Evolutionary conservation across 2,113 vertebrate genomes (phyloP).

Genomic region (Xiphophorus maculatus): DNA sequence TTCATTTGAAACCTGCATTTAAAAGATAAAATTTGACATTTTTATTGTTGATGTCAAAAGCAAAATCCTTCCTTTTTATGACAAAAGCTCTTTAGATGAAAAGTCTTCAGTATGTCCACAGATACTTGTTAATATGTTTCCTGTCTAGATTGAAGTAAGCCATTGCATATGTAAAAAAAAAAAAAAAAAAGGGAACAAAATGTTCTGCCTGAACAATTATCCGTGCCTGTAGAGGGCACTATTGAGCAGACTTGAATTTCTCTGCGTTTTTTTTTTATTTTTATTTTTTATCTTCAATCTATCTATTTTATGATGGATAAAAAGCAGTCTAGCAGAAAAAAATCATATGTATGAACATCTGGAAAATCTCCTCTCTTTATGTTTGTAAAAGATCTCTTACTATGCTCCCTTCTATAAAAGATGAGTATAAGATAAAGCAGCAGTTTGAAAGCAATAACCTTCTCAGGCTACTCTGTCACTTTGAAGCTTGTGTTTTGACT

Average conservation of each 20-base stretch:
- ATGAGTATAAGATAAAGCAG: constrained; percentile 38
- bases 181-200: not conserved
- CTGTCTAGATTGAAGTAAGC: not conserved
- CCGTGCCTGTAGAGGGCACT: not conserved
- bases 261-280: not conserved
- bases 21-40: not conserved
- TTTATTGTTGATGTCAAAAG: no score
- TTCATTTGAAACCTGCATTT: not conserved
- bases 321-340: not conserved
- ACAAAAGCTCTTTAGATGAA: no score
- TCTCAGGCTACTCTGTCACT: constrained; percentile 25
- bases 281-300: not conserved
- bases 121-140: not conserved
- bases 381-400: constrained; percentile 25
- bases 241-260: not conserved
- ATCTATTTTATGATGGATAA: not conserved
- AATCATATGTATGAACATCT: constrained; percentile 20
- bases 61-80: no score
- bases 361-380: constrained; percentile 36
- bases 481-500: constrained; percentile 10
- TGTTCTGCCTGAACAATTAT: not conserved
- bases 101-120: no score
- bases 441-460: constrained; percentile 38
- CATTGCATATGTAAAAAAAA: not conserved
- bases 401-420: not conserved